These are phyloP conservation scores for Harpagifer antarcticus DNA, from an alignment of 2,797 vertebrate genomes.

Conservation along the genomic window DNA sequence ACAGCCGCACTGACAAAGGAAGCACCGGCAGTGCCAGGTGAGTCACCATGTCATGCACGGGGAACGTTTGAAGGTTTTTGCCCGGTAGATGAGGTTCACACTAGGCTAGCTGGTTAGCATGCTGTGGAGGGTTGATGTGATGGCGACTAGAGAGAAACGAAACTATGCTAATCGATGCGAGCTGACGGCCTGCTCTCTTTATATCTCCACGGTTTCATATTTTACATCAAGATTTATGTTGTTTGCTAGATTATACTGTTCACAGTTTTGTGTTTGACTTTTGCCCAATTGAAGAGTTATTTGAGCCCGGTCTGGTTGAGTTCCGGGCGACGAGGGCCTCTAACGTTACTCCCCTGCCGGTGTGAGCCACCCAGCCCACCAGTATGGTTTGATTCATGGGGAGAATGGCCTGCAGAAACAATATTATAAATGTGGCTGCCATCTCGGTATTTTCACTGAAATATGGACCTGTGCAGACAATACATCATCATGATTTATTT, in stretches of 20 bases:
- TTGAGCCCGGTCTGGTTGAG: conserved; percentile 32
- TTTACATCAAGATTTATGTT: rapidly evolving
- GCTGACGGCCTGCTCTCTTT: conserved; percentile 32
- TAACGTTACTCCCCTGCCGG: conserved; percentile 55
- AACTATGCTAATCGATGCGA: conserved; percentile 58
- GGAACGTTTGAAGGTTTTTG: not conserved
- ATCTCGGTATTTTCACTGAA: not conserved
- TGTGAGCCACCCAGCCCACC: conserved; percentile 67
- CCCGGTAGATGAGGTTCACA: conserved; percentile 22
- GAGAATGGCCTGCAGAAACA: conserved; percentile 46
- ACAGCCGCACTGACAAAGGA: conserved; percentile 52
- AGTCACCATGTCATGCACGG: conserved; percentile 32
- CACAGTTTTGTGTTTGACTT: not conserved
- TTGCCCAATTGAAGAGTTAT: not conserved
- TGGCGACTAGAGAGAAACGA: conserved; percentile 77
- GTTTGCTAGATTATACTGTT: rapidly evolving
- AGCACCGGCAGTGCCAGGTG: conserved; percentile 82
- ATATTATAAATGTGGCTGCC: not conserved
- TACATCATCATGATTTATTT: no score
- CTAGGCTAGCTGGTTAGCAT: conserved; percentile 69
- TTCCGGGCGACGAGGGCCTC: conserved; percentile 68
- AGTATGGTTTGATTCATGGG: conserved; percentile 37
- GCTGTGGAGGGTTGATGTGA: conserved; percentile 64
- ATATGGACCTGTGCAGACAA: no score
- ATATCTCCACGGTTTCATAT: not conserved